Conservation (phyloP, 1,140 invertebrate genomes). For the Melitaea cinxia region DNA sequence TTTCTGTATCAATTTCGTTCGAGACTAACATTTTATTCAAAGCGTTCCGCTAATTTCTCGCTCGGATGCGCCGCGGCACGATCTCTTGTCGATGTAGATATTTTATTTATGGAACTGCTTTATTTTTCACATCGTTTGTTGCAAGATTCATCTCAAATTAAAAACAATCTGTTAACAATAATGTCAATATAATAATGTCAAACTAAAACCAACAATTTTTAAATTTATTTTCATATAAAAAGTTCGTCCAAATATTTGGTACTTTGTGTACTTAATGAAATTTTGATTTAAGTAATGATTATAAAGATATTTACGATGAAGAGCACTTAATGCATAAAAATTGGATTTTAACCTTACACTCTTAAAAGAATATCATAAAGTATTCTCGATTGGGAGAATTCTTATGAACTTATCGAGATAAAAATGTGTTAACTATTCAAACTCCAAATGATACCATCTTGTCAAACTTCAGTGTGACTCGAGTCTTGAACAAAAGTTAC, state of each 20-base stretch:
- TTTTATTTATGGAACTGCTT: slow-evolving; percentile 5
- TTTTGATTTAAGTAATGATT: too few species aligned
- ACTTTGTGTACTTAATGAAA: too few species aligned
- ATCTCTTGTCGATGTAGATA: not conserved
- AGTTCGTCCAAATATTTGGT: too few species aligned
- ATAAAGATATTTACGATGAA: too few species aligned
- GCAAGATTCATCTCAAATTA: not conserved
- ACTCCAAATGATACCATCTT: not conserved
- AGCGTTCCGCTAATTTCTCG: slow-evolving; percentile 11
- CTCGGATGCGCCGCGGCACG: slow-evolving; percentile 6
- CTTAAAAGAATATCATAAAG: too few species aligned
- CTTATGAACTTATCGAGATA: not conserved
- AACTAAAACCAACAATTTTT: too few species aligned
- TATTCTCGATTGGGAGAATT: too few species aligned
- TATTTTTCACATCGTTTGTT: slow-evolving; percentile 11
- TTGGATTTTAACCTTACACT: too few species aligned
- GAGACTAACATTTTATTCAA: slow-evolving; percentile 2
- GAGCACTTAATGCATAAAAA: too few species aligned
- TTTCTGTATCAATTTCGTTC: too few species aligned
- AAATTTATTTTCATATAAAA: too few species aligned
- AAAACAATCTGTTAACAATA: not conserved
- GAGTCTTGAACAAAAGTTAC: slow-evolving; percentile 12
- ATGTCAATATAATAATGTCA: too few species aligned
- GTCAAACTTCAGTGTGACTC: not conserved
- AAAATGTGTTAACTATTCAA: not conserved